These are phyloP conservation scores for Diadophis punctatus DNA, from an alignment of 2,113 vertebrate species.

Conservation along the genomic window DNA sequence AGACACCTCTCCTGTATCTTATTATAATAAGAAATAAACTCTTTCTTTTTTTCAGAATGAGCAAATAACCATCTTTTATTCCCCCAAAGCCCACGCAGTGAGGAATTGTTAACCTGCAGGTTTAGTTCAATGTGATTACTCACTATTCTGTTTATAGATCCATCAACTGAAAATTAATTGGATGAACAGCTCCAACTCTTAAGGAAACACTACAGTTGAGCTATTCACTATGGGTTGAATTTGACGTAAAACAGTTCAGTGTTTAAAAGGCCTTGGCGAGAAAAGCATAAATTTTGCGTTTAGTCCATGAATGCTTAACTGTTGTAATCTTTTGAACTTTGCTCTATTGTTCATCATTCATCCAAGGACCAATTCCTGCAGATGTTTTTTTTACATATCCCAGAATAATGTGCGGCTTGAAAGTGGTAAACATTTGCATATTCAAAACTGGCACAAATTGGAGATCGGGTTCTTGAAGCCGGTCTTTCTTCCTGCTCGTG, in stretches of 20 bases:
- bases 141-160: background rate
- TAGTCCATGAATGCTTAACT: background rate
- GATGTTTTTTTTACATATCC: background rate
- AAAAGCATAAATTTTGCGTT: background rate
- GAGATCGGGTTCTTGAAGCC: rapidly evolving
- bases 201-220: background rate
- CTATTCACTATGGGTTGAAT: background rate
- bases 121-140: background rate
- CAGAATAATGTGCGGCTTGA: background rate
- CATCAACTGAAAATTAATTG: background rate
- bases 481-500: background rate
- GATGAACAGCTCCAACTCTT: no score
- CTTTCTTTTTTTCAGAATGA: background rate
- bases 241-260: no score
- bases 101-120: background rate
- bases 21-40: background rate
- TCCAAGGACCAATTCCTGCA: background rate
- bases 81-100: background rate
- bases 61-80: background rate
- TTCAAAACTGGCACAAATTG: background rate
- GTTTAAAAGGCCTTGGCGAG: background rate
- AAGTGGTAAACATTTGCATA: background rate
- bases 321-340: background rate
- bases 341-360: background rate
- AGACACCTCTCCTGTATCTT: background rate